Conservation (phyloP, 2,888 invertebrate species). For the Chymomyza caudatula region DNA sequence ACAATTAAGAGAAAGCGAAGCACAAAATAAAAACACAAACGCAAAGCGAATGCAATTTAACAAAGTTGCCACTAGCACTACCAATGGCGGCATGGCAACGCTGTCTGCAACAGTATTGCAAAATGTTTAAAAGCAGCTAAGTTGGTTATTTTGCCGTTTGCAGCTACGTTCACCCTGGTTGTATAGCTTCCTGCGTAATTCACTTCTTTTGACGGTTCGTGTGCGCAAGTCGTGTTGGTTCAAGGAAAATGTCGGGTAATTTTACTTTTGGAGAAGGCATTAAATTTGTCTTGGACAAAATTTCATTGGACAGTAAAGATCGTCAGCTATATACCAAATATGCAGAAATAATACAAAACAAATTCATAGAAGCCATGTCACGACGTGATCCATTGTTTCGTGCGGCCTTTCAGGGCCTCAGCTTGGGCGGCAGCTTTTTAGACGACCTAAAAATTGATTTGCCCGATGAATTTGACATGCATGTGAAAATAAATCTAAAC, state of each 20-base stretch:
- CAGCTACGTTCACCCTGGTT: no score
- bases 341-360: background rate
- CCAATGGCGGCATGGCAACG: no score
- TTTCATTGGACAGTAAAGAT: background rate
- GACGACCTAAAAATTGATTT: constrained; percentile 33
- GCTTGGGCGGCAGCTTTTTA: constrained; percentile 32
- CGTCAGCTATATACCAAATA: background rate
- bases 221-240: no score
- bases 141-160: no score
- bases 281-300: background rate
- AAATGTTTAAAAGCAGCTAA: no score
- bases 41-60: no score
- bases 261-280: background rate
- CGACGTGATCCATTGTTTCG: background rate
- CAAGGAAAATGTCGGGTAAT: no score
- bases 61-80: no score
- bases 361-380: background rate
- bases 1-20: constrained; percentile 3
- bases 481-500: constrained; percentile 34
- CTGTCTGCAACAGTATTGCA: no score
- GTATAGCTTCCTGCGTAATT: no score
- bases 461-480: constrained; percentile 49
- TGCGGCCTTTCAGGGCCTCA: background rate
- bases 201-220: no score
- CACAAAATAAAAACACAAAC: no score